Percentiles rank a stretch among this genome's conserved stretches.
phyloP scores from a whole-genome alignment of 2,113 vertebrate species.

The Channa argus region DNA sequence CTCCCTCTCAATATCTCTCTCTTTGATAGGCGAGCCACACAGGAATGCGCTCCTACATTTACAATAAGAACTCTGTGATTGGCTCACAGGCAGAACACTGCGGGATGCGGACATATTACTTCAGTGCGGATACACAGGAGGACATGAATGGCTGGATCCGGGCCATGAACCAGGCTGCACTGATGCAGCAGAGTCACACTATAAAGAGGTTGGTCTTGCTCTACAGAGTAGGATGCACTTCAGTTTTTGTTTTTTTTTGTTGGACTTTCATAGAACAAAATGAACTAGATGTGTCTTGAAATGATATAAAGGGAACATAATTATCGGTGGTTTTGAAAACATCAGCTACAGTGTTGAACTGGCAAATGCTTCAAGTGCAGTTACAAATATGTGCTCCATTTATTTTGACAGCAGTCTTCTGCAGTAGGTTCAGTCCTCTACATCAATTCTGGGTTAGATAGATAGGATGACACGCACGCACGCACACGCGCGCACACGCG shows the following conservation, averaged over 20 bases:
- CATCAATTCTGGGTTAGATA: conserved; percentile 10
- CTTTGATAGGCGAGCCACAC: conserved; percentile 91
- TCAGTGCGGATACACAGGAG: conserved; percentile 97
- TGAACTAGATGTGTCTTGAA: conserved; percentile 6
- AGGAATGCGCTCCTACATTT: conserved; percentile 97
- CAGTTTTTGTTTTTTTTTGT: too few relatives aligned
- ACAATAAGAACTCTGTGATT: conserved; percentile 90
- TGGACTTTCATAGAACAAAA: conserved; percentile 7
- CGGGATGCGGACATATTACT: conserved; percentile 97
- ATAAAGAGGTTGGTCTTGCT: conserved; percentile 89
- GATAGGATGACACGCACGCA: too few relatives aligned
- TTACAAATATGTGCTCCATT: neutral
- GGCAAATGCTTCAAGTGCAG: neutral
- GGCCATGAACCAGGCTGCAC: conserved; percentile 97
- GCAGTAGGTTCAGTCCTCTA: conserved; percentile 14
- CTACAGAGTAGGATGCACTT: conserved; percentile 26
- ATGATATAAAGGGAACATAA: neutral
- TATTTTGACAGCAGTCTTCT: conserved; percentile 12
- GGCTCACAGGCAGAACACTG: conserved; percentile 94
- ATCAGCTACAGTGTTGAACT: neutral
- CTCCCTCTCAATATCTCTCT: conserved; percentile 41
- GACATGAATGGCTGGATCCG: conserved; percentile 97
- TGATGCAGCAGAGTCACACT: conserved; percentile 93
- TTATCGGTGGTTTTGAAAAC: too few relatives aligned
- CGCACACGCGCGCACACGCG: too few relatives aligned